phyloP scores from a whole-genome alignment of 2,113 vertebrate species.

The Podarcis muralis region DNA sequence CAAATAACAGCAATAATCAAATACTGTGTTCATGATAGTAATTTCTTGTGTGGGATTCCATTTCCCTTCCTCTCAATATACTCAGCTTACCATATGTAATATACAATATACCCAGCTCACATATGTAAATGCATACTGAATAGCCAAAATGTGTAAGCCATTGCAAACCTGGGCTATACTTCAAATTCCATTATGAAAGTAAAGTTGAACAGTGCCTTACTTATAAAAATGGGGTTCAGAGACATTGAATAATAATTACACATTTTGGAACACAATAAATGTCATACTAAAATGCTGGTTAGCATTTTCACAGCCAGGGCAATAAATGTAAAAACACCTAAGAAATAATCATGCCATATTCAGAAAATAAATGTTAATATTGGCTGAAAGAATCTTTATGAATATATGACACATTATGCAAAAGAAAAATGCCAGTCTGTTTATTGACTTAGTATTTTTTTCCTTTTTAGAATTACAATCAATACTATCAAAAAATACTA shows the following conservation, averaged over 20 bases:
- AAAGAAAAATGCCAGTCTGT: neutral
- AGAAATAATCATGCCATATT: neutral
- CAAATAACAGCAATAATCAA: neutral
- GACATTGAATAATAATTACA: neutral
- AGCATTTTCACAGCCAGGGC: neutral
- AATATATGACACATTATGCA: neutral
- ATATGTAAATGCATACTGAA: neutral
- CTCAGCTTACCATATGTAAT: neutral
- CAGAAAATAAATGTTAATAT: neutral
- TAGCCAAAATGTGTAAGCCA: constrained; percentile 9
- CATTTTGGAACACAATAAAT: neutral
- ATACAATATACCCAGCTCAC: neutral
- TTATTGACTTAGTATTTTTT: no score
- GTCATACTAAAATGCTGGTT: constrained; percentile 4
- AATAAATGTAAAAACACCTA: constrained; percentile 11
- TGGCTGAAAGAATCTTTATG: neutral
- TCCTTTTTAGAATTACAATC: no score
- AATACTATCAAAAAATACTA: neutral
- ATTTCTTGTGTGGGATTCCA: neutral
- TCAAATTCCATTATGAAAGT: constrained; percentile 11
- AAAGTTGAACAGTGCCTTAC: neutral
- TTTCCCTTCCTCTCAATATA: neutral
- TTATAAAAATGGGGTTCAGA: neutral
- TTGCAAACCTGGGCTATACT: constrained; percentile 26
- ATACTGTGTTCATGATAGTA: neutral